phyloP scores from a whole-genome alignment of 1,140 invertebrate species.

The Diorhabda sublineata region DNA sequence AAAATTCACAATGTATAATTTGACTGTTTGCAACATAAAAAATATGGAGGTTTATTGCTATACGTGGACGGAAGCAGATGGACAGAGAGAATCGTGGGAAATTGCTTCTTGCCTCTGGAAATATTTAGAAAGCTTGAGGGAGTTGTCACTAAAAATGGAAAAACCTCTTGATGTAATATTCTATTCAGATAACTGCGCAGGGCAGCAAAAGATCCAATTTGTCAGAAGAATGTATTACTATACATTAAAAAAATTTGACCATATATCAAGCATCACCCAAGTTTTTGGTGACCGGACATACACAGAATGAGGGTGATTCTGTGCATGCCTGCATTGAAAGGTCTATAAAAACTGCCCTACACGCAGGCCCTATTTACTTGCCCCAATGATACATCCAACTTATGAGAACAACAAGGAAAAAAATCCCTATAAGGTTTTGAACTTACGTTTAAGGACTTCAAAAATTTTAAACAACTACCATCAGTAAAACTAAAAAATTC shows the following conservation, averaged over 20 bases:
- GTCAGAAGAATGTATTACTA: slow-evolving; percentile 39
- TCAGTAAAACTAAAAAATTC: neutral
- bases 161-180: slow-evolving; percentile 32
- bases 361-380: slow-evolving; percentile 35
- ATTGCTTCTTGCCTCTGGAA: no score
- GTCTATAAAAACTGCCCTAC: slow-evolving; percentile 30
- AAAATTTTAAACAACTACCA: slow-evolving; percentile 4
- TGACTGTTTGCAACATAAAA: no score
- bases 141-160: slow-evolving; percentile 14
- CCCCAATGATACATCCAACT: slow-evolving; percentile 21
- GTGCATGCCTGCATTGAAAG: slow-evolving; percentile 43
- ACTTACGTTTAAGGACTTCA: neutral
- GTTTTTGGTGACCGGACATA: slow-evolving; percentile 42
- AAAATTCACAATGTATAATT: no score
- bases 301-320: slow-evolving; percentile 44
- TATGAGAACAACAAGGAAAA: slow-evolving; percentile 14
- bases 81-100: no score
- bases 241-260: slow-evolving; percentile 29
- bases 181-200: slow-evolving; percentile 43
- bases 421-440: neutral
- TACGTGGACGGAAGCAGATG: no score
- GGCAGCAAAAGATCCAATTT: slow-evolving; percentile 47
- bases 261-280: slow-evolving; percentile 36
- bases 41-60: no score
- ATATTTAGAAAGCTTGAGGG: slow-evolving; percentile 42